phyloP scores from a whole-genome alignment of 2,797 vertebrate genomes.

The Typhlichthys subterraneus region DNA sequence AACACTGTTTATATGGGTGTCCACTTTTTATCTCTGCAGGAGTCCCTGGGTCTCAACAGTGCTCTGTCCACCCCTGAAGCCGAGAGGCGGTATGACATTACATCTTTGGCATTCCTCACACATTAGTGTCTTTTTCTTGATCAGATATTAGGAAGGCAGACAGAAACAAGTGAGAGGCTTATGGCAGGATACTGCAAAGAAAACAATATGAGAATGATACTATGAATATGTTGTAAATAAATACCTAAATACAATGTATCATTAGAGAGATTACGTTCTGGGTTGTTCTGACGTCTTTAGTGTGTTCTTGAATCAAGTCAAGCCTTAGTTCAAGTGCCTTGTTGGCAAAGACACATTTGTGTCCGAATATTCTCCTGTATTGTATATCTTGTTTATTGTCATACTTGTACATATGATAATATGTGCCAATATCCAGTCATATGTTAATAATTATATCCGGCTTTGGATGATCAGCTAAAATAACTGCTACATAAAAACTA shows the following conservation, averaged over 20 bases:
- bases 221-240: not conserved
- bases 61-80: constrained; percentile 86
- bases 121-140: not conserved
- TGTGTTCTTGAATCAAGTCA: too few relatives aligned
- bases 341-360: too few relatives aligned
- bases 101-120: not conserved
- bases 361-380: too few relatives aligned
- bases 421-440: too few relatives aligned
- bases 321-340: too few relatives aligned
- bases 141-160: not conserved
- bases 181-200: not conserved
- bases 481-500: constrained; percentile 10
- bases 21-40: constrained; percentile 70
- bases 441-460: not conserved
- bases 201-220: not conserved
- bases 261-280: too few relatives aligned
- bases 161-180: not conserved
- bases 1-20: constrained; percentile 1
- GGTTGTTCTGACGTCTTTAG: too few relatives aligned
- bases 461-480: constrained; percentile 6
- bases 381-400: too few relatives aligned
- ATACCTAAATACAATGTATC: too few relatives aligned
- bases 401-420: too few relatives aligned
- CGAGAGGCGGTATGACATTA: constrained; percentile 86
- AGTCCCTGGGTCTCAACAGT: constrained; percentile 88